Evolutionary conservation across 1,140 invertebrate species (phyloP), one percentile per base, ranked within the genome.

Genomic region (Steinernema feltiae): DNA sequence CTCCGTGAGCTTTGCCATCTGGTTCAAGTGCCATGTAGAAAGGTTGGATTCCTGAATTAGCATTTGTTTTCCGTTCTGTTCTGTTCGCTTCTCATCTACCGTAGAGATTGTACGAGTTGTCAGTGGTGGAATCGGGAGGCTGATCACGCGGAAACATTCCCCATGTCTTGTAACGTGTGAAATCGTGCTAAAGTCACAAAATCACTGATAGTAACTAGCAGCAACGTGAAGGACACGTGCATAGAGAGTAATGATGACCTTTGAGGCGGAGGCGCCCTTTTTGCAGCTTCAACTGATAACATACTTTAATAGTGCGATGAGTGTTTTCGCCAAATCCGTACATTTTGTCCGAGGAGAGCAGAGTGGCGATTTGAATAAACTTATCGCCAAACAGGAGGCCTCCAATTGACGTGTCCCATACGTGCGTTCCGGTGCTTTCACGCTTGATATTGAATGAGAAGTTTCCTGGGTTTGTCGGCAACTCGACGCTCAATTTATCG

Each of bases 21-120:
- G 87, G 81, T 79, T 90, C 90, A 1, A 90, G 74, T 48, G 87
- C 87, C 35, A 87, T 87, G 81, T 89, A 90, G 79, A 89, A 89
- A 18, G 90, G 90, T 76, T 90, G 90, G 12, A 89, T 88, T 30
- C 90, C 53, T 63, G 53, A 63, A 63, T 63, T 3, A 3, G 53
- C 53, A 63, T 15, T 89, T 82, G 12, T n/a, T 73, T 79, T 27
- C 21, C 7, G 18, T 41, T 41, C 18, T 41, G 35, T 41, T 7
- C 35, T n/a, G n/a, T n/a, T n/a, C n/a, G n/a, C 15, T 15, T 63
- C 15, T 63, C 15, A 18, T 1, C 48, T 73, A 83, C 79, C 82
- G 71, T 85, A 85, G 3, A 81, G 70, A 75, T 85, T 84, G 18
- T 77, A 48, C 32, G 75, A 75, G 46, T 63, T 76, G 15, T 70